phyloP scores from a whole-genome alignment of 2,113 vertebrate genomes.

The Nothobranchius kuhntae region DNA sequence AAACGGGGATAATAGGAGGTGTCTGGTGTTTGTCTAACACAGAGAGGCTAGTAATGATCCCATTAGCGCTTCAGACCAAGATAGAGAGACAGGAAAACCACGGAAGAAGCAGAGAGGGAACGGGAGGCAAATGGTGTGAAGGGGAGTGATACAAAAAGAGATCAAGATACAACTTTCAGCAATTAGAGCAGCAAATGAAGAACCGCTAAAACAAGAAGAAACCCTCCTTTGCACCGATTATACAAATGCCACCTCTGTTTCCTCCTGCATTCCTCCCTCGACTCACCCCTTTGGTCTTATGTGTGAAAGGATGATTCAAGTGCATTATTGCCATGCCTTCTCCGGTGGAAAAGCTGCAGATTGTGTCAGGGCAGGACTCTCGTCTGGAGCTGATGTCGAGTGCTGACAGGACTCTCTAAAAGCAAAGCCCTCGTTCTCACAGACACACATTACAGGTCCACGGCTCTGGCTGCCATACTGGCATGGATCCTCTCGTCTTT shows the following conservation, averaged over 20 bases:
- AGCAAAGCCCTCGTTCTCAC: slow-evolving; percentile 55
- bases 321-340: slow-evolving; percentile 70
- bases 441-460: slow-evolving; percentile 61
- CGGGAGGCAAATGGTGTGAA: slow-evolving; percentile 17
- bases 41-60: slow-evolving; percentile 76
- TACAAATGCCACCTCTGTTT: slow-evolving; percentile 37
- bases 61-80: slow-evolving; percentile 70
- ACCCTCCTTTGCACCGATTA: slow-evolving; percentile 52
- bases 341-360: slow-evolving; percentile 54
- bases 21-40: slow-evolving; percentile 78
- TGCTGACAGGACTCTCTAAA: slow-evolving; percentile 62
- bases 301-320: slow-evolving; percentile 66
- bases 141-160: slow-evolving; percentile 3
- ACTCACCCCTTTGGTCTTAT: slow-evolving; percentile 46
- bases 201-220: slow-evolving; percentile 36
- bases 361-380: slow-evolving; percentile 52
- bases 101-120: slow-evolving; percentile 34
- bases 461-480: slow-evolving; percentile 22
- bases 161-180: slow-evolving; percentile 39
- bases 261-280: slow-evolving; percentile 11
- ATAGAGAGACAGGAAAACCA: slow-evolving; percentile 21
- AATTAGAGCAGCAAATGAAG: slow-evolving; percentile 12
- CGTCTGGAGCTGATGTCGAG: slow-evolving; percentile 46
- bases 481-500: slow-evolving; percentile 48
- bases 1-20: slow-evolving; percentile 72